These are phyloP conservation scores for Hippasteria phrygiana DNA, from an alignment of 53 echinoderm and acorn worm genomes.

Conservation along the genomic window DNA sequence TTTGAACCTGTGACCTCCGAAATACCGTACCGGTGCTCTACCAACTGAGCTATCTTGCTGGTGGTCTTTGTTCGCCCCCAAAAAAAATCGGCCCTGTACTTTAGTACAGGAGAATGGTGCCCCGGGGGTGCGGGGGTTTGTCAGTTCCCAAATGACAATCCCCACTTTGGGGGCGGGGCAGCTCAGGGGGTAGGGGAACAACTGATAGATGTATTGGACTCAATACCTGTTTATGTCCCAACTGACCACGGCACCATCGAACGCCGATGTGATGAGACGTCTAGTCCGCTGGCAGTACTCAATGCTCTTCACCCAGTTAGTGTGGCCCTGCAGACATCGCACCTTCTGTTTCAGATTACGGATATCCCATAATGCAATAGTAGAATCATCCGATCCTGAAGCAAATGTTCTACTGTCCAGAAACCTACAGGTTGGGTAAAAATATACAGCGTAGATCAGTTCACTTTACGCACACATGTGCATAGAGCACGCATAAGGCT, in stretches of 20 bases:
- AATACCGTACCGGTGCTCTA: no score
- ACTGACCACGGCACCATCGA: slow-evolving; percentile 88
- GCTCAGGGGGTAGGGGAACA: no score
- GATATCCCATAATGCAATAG: slow-evolving; percentile 98
- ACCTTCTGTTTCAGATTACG: slow-evolving; percentile 92
- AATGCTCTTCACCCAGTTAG: slow-evolving; percentile 99
- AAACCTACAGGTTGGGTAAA: slow-evolving; percentile 69
- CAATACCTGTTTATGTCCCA: slow-evolving; percentile 99
- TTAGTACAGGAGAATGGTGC: no score
- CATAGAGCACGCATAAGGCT: neutral
- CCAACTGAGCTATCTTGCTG: no score
- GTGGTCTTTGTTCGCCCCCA: no score
- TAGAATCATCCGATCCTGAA: slow-evolving; percentile 94
- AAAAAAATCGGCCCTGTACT: no score
- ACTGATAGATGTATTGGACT: no score
- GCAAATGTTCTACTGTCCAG: slow-evolving; percentile 94
- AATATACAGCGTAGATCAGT: neutral
- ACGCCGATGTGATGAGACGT: slow-evolving; percentile 87
- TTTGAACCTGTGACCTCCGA: no score
- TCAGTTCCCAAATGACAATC: neutral
- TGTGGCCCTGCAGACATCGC: slow-evolving; percentile 81
- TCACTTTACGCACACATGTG: neutral
- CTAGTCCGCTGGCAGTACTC: slow-evolving; percentile 81
- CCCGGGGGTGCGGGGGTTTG: no score
- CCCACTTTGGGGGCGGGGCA: neutral